Evolutionary conservation across 2,113 vertebrate genomes (phyloP), one percentile per base, ranked within the genome.

Genomic region (Dipodomys spectabilis): DNA sequence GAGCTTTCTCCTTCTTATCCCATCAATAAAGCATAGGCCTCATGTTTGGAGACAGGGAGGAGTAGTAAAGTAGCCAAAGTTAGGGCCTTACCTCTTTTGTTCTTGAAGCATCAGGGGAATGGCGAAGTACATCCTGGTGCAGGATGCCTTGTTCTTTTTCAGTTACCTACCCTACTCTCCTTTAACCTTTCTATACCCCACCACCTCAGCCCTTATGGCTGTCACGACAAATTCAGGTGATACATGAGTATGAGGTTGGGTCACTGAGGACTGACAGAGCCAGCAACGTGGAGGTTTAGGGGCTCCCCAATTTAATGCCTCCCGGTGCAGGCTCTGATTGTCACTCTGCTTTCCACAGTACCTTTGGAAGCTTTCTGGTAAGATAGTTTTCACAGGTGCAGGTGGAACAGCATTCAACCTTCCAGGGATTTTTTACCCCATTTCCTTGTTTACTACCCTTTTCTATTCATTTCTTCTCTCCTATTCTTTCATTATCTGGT

Each of bases 11-110:
- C 81, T 94, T 82, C 91, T 71, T 71, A 28, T 65, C 65, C 82
- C 87, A 60, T 80, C 81, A 77, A 60, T 93, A 89, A 95, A 92
- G 89, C 16, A 45, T 82, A 68, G 79, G 93, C 91, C 69, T 96
- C 96, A 90, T 75, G 82, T 87, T 93, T 28, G 89, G 84, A 86
- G 86, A 81, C 57, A 60, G 88, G 79, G 67, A 69, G 77, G 65
- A 81, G 81, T 87, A 94, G 91, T 44, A 80, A 94, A 96, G 86
- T 74, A 94, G 94, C 96, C 97, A 95, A 96, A 97, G 91, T 95
- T 89, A 92, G 84, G 94, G 90, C 91, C 89, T 94, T 39, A 71
- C 83, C 86, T 79, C 4, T 94, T 90, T 93, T 74, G 81, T 94
- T 95, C 95, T 88, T 85, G 86, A 86, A 72, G 57, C 25, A 68